Base-by-base conservation (phyloP, 1,140 invertebrate genomes). In the Elymnias hypermnestra region DNA sequence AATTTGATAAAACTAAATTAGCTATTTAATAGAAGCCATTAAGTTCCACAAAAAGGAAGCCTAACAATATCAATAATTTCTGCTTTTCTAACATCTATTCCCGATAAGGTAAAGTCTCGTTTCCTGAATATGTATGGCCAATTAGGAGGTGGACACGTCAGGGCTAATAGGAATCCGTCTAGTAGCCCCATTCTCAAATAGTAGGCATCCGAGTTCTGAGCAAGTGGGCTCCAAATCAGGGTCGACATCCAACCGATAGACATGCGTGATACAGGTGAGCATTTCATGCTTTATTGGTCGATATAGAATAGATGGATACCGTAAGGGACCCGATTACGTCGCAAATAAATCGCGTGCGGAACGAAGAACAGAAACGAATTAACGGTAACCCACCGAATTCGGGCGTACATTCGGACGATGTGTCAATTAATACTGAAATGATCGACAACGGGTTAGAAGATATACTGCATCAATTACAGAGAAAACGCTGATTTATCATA, bases 251-350 rank as follows among this genome's bases (percentile, higher is more conserved):
- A 38, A 23, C 39, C 44, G 33, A 39, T 37, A 38, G 40, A 22
- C 42, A 45, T 36, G 46, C 40, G 50, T 47, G 38, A 43, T 50
- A 56, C 43, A 55, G 46, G 49, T 53, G 45, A 37, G 46, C 28
- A 25, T 38, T 25, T 41, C 43, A 41, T 37, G 38, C 38, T 40
- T 50, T 50, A 44, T 43, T 43, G 39, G 22, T 43, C 56, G 52
- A 56, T 56, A 65, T 36, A 49, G 43, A 35, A 54, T 43, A 53
- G 62, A 70, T 57, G 57, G 46, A 62, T 77, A 81, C 73, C 73
- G 73, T 66, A 77, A 81, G 72, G 65, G 63, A 66, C 76, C 72
- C 68, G 70, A 67, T 77, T 77, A 65, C 53, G 68, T 76, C 71
- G 69, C 64, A 44, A 67, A 82, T 78, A 78, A 82, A 78, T 82